Percentiles rank a stretch among this genome's conserved stretches.
Evolutionary conservation across 2,797 vertebrate species (phyloP).

Genomic region (Acropternis orthonyx): DNA sequence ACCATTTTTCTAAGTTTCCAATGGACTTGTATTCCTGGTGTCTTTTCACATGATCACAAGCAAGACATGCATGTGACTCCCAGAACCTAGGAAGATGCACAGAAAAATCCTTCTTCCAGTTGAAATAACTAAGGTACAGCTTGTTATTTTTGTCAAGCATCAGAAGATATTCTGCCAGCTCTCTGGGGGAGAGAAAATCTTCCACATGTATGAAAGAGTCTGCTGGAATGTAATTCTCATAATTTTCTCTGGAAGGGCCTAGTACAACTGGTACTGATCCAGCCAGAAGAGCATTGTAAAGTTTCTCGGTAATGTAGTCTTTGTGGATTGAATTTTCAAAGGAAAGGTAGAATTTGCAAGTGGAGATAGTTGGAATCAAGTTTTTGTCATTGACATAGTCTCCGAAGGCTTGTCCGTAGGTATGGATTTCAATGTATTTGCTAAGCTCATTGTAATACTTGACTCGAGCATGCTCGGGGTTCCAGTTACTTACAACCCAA

Average conservation of each 20-base stretch:
- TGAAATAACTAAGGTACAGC: conserved; percentile 93
- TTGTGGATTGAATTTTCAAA: conserved; percentile 99
- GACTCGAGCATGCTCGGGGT: conserved; percentile 90
- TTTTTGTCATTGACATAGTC: conserved; percentile 91
- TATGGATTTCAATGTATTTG: conserved; percentile 95
- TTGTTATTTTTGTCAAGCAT: conserved; percentile 94
- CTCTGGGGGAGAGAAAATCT: conserved; percentile 92
- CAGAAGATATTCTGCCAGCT: conserved; percentile 93
- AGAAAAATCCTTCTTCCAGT: conserved; percentile 94
- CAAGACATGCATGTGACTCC: conserved; percentile 95
- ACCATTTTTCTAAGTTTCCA: conserved; percentile 96
- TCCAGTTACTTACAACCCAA: conserved; percentile 99
- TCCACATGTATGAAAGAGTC: conserved; percentile 97
- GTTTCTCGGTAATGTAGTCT: conserved; percentile 98
- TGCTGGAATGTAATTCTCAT: conserved; percentile 95
- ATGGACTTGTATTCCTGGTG: conserved; percentile 94
- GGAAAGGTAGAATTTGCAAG: conserved; percentile 96
- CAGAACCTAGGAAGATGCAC: conserved; percentile 92
- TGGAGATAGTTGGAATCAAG: conserved; percentile 91
- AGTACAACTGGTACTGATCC: conserved; percentile 94
- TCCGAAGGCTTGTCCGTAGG: conserved; percentile 93
- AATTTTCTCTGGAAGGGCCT: conserved; percentile 92
- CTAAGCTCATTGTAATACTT: conserved; percentile 98
- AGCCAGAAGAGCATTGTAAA: conserved; percentile 93
- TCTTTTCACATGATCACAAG: conserved; percentile 92